Evolutionary conservation across 2,113 vertebrate species (phyloP).

Genomic region (Microtus oregoni): DNA sequence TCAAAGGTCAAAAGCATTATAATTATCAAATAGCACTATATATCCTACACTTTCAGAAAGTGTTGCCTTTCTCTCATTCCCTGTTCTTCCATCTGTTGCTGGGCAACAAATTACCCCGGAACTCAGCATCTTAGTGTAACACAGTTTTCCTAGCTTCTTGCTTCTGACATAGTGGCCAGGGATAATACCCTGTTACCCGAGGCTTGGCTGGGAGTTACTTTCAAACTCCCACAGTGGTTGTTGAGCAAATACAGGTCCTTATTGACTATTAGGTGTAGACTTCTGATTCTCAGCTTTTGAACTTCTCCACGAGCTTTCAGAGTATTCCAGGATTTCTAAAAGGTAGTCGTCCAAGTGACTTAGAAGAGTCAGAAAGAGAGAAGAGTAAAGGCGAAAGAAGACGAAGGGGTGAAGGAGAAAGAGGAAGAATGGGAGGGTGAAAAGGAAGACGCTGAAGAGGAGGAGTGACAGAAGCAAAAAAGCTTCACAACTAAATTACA

Average conservation of each 20-base stretch:
- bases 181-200: accelerated
- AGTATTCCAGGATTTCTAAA: not conserved
- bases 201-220: not conserved
- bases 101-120: not conserved
- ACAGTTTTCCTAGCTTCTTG: not conserved
- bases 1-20: not conserved
- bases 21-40: not conserved
- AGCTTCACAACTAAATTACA: not conserved
- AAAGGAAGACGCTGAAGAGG: accelerated
- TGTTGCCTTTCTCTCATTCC: too few relatives aligned
- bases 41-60: not conserved
- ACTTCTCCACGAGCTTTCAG: not conserved
- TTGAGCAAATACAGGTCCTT: not conserved
- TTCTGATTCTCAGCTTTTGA: not conserved
- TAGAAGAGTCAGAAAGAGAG: not conserved
- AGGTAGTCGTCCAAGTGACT: not conserved
- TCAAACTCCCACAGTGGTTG: not conserved
- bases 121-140: not conserved
- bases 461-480: not conserved
- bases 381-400: not conserved
- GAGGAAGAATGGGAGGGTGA: not conserved
- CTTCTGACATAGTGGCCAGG: not conserved
- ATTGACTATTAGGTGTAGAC: not conserved
- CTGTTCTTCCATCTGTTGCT: not conserved
- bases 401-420: accelerated